These are phyloP conservation scores for Drosophila arawakana DNA, from an alignment of 1,140 invertebrate genomes.

Conservation along the genomic window DNA sequence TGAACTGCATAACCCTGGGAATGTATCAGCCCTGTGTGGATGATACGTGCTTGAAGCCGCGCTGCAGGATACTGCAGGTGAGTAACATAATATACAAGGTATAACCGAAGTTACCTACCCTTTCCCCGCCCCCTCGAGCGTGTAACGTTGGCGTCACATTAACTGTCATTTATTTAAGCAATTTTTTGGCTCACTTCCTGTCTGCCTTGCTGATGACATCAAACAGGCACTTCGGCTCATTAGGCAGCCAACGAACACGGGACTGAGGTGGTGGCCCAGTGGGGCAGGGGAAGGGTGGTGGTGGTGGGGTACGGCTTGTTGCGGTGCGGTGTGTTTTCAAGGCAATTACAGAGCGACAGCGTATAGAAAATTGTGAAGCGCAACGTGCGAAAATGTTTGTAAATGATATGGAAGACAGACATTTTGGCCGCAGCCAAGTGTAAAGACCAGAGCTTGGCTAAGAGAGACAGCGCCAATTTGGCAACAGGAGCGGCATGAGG, in stretches of 20 bases:
- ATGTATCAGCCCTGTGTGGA: constrained; percentile 99
- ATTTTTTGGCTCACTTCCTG: constrained; percentile 83
- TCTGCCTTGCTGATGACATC: constrained; percentile 70
- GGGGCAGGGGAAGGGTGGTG: not conserved
- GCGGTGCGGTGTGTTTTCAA: not conserved
- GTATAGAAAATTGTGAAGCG: constrained; percentile 49
- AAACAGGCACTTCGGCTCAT: constrained; percentile 82
- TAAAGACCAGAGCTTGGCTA: constrained; percentile 49
- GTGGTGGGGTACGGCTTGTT: not conserved
- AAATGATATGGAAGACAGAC: constrained; percentile 55
- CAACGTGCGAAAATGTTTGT: constrained; percentile 74
- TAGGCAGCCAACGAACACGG: constrained; percentile 59
- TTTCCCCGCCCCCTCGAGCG: not conserved
- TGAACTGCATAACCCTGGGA: constrained; percentile 99
- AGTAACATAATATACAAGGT: constrained; percentile 51
- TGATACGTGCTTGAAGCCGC: constrained; percentile 94
- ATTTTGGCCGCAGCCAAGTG: constrained; percentile 75
- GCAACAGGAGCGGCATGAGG: constrained; percentile 19
- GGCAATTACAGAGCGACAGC: constrained; percentile 69
- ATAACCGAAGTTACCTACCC: not conserved
- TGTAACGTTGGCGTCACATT: constrained; percentile 69
- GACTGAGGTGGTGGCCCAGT: not conserved
- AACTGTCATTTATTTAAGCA: constrained; percentile 81
- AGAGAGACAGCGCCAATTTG: constrained; percentile 32
- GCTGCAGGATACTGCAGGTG: constrained; percentile 97